A percentile compares a stretch with the other conserved stretches of the same genome.
These are phyloP conservation scores for Pseudomyrmex cubaensis DNA, from an alignment of 1,140 invertebrate species.

Conservation along the genomic window DNA sequence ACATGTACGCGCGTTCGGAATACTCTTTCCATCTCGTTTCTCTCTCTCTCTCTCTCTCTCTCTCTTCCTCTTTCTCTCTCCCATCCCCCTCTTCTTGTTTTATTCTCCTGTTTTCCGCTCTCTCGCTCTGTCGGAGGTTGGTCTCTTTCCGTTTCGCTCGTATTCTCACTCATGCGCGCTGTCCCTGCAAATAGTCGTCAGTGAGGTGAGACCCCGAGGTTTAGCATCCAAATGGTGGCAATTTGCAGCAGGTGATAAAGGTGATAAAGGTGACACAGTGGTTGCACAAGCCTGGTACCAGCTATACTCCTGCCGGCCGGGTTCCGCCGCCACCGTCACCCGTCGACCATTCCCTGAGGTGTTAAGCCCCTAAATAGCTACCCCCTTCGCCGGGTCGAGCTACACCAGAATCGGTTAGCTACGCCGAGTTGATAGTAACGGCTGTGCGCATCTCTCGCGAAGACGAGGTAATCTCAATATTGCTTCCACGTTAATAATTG, in stretches of 20 bases:
- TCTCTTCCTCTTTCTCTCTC: background rate
- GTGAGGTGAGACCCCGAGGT: conserved; percentile 79
- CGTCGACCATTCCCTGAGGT: conserved; percentile 75
- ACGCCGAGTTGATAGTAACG: conserved; percentile 46
- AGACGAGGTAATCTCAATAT: background rate
- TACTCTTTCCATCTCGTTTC: conserved; percentile 52
- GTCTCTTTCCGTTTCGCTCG: conserved; percentile 8
- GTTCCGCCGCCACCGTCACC: conserved; percentile 63
- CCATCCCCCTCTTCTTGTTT: background rate
- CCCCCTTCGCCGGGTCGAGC: conserved; percentile 72
- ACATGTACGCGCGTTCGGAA: conserved; percentile 69
- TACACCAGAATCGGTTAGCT: conserved; percentile 67
- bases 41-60: background rate
- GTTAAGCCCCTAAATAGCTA: conserved; percentile 84
- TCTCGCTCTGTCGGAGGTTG: conserved; percentile 45
- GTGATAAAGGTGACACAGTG: conserved; percentile 85
- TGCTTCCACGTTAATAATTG: background rate
- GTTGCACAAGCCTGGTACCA: conserved; percentile 73
- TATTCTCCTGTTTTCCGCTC: conserved; percentile 33
- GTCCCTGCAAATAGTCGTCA: conserved; percentile 82
- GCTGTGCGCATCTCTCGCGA: conserved; percentile 26
- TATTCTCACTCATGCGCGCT: conserved; percentile 59
- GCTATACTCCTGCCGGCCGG: conserved; percentile 50
- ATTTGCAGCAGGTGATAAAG: conserved; percentile 85
- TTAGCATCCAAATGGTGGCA: conserved; percentile 85